Evolutionary conservation across 2,888 invertebrate genomes (phyloP).

Genomic region (Lycocerus yunnanus): DNA sequence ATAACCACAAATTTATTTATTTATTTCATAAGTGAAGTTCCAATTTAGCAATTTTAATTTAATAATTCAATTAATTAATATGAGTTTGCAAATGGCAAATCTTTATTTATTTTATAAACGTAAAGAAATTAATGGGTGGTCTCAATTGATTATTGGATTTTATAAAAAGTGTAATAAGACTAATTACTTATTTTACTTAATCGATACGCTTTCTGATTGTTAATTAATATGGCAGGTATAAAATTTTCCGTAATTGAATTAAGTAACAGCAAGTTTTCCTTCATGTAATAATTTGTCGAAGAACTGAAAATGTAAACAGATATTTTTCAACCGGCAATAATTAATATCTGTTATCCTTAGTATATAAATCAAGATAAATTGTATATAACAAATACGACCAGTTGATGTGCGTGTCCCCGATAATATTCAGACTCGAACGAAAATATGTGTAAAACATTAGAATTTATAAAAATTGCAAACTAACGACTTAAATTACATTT

Average conservation of each 20-base stretch:
- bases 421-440: background rate
- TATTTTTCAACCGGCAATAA: background rate
- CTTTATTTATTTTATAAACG: constrained; percentile 12
- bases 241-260: background rate
- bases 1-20: background rate
- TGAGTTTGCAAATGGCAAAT: constrained; percentile 10
- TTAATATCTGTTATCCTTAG: background rate
- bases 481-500: background rate
- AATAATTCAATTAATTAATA: constrained; percentile 13
- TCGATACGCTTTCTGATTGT: constrained; percentile 2
- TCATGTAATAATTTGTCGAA: background rate
- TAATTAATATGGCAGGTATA: background rate
- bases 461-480: background rate
- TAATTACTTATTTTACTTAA: constrained; percentile 2
- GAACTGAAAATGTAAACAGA: background rate
- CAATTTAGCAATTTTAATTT: constrained; percentile 13
- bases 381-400: background rate
- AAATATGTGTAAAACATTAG: background rate
- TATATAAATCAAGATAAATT: background rate
- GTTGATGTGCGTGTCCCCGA: background rate
- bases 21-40: background rate
- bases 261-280: background rate
- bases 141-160: constrained; percentile 9
- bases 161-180: background rate
- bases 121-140: constrained; percentile 20